A percentile compares a stretch with the other conserved stretches of the same genome.
Evolutionary conservation across 2,888 invertebrate genomes (phyloP).

Genomic region (Petrolisthes manimaculis): DNA sequence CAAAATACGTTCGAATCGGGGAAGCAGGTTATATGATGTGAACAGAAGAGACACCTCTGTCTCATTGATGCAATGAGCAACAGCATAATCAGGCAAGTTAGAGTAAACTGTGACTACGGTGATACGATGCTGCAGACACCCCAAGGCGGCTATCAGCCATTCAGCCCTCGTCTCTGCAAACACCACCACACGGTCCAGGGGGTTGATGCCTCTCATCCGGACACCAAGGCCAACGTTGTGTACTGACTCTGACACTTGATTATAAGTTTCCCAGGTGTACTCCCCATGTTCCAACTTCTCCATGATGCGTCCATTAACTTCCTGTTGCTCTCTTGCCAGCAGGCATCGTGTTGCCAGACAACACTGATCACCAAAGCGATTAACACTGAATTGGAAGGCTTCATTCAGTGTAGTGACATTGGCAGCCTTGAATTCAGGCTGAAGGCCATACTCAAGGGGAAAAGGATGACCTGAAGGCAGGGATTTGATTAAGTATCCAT

Average conservation of each 20-base stretch:
- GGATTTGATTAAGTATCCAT: too few relatives aligned
- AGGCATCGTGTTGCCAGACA: slow-evolving; percentile 62
- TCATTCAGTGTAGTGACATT: too few relatives aligned
- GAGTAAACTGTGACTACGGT: slow-evolving; percentile 97
- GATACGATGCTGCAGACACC: slow-evolving; percentile 93
- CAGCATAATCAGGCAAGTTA: slow-evolving; percentile 95
- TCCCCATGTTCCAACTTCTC: slow-evolving; percentile 78
- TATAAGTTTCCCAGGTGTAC: slow-evolving; percentile 89
- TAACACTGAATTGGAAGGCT: too few relatives aligned
- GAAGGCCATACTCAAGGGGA: too few relatives aligned
- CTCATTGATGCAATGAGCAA: slow-evolving; percentile 96
- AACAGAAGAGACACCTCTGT: slow-evolving; percentile 91
- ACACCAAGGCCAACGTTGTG: slow-evolving; percentile 87
- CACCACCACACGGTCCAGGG: slow-evolving; percentile 85
- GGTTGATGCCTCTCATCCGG: slow-evolving; percentile 81
- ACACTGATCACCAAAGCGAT: too few relatives aligned
- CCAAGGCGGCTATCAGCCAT: slow-evolving; percentile 97
- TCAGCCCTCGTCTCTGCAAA: slow-evolving; percentile 98
- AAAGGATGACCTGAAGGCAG: too few relatives aligned
- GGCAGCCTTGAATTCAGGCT: too few relatives aligned
- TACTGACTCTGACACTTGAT: slow-evolving; percentile 82
- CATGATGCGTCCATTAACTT: slow-evolving; percentile 51
- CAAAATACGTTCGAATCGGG: slow-evolving; percentile 87
- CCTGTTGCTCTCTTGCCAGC: slow-evolving; percentile 28
- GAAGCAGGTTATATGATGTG: slow-evolving; percentile 90